Evolutionary conservation across 2,888 invertebrate genomes (phyloP).

Genomic region (Eucriotettix oculatus): DNA sequence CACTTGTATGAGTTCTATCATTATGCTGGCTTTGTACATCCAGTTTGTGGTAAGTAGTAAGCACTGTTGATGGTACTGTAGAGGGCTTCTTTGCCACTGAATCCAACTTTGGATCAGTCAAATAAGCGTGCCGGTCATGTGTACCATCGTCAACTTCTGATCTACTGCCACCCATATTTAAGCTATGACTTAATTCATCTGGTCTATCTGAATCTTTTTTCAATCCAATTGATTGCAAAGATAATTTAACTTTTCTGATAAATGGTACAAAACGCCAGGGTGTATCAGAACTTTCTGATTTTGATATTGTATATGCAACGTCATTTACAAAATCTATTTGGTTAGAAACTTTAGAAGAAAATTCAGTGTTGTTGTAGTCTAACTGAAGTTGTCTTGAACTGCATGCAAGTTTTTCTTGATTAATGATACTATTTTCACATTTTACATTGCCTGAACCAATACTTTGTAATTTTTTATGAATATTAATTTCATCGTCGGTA

Average conservation of each 20-base stretch:
- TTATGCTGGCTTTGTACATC: neutral
- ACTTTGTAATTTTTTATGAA: too few species aligned
- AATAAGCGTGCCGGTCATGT: slow-evolving; percentile 2
- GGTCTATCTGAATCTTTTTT: slow-evolving; percentile 3
- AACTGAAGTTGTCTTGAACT: too few species aligned
- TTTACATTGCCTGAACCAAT: too few species aligned
- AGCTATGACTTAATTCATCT: neutral
- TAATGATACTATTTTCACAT: too few species aligned
- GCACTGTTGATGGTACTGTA: neutral
- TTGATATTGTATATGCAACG: slow-evolving; percentile 3
- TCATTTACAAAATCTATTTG: slow-evolving; percentile 5
- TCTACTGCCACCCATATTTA: slow-evolving; percentile 1
- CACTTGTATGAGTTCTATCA: neutral
- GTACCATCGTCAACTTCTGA: slow-evolving; percentile 5
- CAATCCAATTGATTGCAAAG: slow-evolving; percentile 3
- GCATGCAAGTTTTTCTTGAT: too few species aligned
- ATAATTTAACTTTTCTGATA: slow-evolving; percentile 8
- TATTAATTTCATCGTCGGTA: too few species aligned
- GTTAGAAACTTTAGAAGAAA: too few species aligned
- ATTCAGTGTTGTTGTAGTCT: too few species aligned
- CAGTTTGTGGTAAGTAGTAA: neutral
- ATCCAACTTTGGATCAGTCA: slow-evolving; percentile 3
- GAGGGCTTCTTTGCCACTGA: neutral
- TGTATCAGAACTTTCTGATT: slow-evolving; percentile 2
- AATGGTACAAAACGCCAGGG: slow-evolving; percentile 11